Evolutionary conservation across 2,797 vertebrate genomes (phyloP).

Genomic region (Amblyraja radiata): DNA sequence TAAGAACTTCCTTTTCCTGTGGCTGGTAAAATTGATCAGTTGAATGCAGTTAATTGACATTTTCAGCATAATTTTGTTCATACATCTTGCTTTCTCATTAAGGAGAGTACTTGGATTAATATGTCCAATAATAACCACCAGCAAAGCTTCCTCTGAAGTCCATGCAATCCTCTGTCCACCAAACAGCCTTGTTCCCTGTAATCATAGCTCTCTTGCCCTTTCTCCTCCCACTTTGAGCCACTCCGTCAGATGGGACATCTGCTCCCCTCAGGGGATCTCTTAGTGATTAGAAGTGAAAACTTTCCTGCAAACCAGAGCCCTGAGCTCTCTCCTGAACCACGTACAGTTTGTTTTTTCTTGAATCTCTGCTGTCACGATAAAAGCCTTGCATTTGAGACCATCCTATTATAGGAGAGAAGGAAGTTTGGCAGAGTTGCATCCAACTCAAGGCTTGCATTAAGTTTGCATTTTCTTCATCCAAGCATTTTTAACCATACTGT

Average conservation of each 20-base stretch:
- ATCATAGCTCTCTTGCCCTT: too few relatives aligned
- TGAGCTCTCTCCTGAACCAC: too few relatives aligned
- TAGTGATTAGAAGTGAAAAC: too few relatives aligned
- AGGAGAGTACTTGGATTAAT: background rate
- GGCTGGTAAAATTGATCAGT: background rate
- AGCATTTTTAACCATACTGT: background rate
- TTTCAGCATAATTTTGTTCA: conserved; percentile 3
- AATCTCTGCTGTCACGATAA: background rate
- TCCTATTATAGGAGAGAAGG: background rate
- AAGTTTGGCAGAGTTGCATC: background rate
- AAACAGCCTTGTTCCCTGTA: too few relatives aligned
- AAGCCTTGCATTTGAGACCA: background rate
- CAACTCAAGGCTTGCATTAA: background rate
- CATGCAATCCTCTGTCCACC: background rate
- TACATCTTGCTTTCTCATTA: background rate
- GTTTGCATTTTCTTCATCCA: background rate
- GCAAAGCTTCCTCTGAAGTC: background rate
- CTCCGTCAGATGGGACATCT: too few relatives aligned
- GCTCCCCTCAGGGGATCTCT: too few relatives aligned
- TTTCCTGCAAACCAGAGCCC: too few relatives aligned
- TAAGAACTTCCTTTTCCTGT: background rate
- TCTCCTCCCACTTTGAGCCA: too few relatives aligned
- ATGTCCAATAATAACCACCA: background rate
- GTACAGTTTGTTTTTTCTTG: background rate
- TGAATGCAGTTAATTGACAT: background rate